Conservation (phyloP, 2,797 vertebrate species). For the Eidolon dupreanum region DNA sequence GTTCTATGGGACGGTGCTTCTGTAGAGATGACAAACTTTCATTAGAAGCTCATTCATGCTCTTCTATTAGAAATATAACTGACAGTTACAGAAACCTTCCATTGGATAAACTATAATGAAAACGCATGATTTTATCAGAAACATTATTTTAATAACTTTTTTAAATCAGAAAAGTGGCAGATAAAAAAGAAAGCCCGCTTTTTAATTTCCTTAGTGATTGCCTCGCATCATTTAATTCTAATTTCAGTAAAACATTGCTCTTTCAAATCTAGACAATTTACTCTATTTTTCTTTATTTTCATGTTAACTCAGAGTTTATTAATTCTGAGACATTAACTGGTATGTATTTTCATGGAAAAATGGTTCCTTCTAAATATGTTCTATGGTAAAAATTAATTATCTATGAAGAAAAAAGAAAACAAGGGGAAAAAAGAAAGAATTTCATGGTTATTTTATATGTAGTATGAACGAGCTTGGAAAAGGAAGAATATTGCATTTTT, state of each 20-base stretch:
- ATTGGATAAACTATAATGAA: not conserved
- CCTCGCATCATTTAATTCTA: not conserved
- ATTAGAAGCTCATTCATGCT: not conserved
- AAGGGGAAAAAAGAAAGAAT: not conserved
- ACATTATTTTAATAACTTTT: not conserved
- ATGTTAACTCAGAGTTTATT: not conserved
- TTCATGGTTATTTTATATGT: not conserved
- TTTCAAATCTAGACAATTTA: not conserved
- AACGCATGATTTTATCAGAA: not conserved
- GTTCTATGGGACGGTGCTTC: not conserved
- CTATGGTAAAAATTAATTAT: not conserved
- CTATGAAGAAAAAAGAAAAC: not conserved
- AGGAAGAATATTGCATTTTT: not conserved
- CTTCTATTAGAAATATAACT: not conserved
- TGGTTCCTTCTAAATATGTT: not conserved
- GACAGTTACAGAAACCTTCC: not conserved
- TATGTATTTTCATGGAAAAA: not conserved
- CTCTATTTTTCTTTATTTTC: constrained; percentile 35
- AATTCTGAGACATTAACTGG: not conserved
- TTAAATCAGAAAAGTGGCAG: not conserved
- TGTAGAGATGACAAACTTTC: not conserved
- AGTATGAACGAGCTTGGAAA: not conserved
- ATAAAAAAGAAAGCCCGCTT: not conserved
- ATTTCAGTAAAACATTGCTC: not conserved
- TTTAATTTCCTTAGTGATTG: not conserved